Percentiles rank a stretch among this genome's conserved stretches.
These are phyloP conservation scores for Papilio xuthus DNA, from an alignment of 1,140 invertebrate genomes.

Conservation along the genomic window DNA sequence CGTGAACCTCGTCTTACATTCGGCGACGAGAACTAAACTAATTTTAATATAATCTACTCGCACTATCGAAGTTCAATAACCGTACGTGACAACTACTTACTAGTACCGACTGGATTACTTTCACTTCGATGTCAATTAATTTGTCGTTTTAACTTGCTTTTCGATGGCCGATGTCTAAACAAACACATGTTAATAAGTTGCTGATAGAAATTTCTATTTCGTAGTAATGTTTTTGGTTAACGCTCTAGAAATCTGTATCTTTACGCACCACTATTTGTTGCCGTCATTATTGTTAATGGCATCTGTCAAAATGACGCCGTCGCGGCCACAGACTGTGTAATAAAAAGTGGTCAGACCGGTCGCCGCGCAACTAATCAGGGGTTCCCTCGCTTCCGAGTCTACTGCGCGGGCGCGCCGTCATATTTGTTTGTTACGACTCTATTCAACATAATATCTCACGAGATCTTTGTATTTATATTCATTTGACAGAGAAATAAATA, in stretches of 20 bases:
- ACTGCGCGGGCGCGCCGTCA: conserved; percentile 41
- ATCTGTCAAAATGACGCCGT: conserved; percentile 50
- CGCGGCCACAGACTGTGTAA: conserved; percentile 44
- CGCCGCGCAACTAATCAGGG: conserved; percentile 44
- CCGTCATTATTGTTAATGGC: conserved; percentile 54
- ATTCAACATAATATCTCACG: conserved; percentile 17
- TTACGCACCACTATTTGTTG: conserved; percentile 38
- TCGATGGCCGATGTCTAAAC: conserved; percentile 15
- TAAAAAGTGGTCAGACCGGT: conserved; percentile 51
- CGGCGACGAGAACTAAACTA: conserved; percentile 7
- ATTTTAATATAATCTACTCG: conserved; percentile 35
- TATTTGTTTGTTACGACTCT: conserved; percentile 24
- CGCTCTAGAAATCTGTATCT: conserved; percentile 44
- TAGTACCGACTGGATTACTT: conserved; percentile 25
- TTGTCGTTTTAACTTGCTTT: conserved; percentile 23
- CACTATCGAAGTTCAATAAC: conserved; percentile 33
- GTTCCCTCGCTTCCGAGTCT: conserved; percentile 47
- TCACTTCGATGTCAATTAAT: conserved; percentile 28
- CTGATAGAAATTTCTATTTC: conserved; percentile 20
- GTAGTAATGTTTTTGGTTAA: conserved; percentile 13
- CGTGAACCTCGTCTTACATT: conserved; percentile 23
- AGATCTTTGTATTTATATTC: background rate
- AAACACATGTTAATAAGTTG: conserved; percentile 30
- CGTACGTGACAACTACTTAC: conserved; percentile 33
- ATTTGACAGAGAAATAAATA: background rate